These are phyloP conservation scores for Hypotaenidia okinawae DNA, from an alignment of 2,797 vertebrate species.

Conservation along the genomic window DNA sequence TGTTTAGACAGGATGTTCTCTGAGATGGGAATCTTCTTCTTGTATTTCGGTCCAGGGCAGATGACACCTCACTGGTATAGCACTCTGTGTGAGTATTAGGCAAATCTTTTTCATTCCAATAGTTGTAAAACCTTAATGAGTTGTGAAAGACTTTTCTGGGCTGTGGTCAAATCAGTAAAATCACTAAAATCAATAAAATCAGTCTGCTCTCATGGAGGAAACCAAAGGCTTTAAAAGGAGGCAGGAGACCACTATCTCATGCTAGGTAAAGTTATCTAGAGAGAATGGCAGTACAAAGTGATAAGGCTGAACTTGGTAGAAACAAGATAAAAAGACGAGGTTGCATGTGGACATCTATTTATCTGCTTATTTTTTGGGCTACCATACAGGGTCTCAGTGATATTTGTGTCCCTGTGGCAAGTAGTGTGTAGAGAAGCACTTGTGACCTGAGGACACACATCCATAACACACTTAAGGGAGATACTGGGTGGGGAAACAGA, in stretches of 20 bases:
- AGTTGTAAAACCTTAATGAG: neutral
- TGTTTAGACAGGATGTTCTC: neutral
- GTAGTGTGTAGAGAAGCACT: neutral
- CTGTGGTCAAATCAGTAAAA: neutral
- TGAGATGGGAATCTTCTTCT: neutral
- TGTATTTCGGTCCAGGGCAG: neutral
- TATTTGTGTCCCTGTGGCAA: neutral
- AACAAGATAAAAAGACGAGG: neutral
- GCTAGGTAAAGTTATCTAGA: neutral
- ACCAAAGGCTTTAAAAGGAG: neutral
- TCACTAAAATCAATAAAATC: too few species aligned
- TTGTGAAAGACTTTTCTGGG: neutral
- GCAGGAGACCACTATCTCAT: neutral
- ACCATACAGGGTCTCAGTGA: neutral
- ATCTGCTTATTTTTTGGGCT: neutral
- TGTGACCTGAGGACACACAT: neutral
- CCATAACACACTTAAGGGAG: neutral
- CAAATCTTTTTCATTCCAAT: neutral
- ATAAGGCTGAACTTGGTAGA: neutral
- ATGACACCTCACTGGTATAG: neutral
- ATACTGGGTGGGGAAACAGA: neutral
- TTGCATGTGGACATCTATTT: accelerated
- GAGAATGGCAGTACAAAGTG: neutral
- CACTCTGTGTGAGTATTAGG: neutral
- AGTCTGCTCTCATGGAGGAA: neutral